Evolutionary conservation across 2,797 vertebrate genomes (phyloP).

Genomic region (Xiphorhynchus erythropygius): DNA sequence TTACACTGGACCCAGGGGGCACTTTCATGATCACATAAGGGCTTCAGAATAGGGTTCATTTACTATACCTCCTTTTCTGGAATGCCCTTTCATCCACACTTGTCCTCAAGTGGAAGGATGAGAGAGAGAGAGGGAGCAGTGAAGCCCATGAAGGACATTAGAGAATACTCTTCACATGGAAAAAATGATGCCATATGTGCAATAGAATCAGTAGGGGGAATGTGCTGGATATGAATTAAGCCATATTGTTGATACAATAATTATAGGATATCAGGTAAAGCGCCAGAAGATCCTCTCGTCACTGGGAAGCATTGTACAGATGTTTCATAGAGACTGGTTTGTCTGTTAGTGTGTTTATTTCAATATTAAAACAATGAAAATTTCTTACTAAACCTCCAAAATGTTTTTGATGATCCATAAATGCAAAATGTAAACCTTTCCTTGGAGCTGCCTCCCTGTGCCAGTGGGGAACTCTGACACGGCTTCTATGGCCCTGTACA

Average conservation of each 20-base stretch:
- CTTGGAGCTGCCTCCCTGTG: background rate
- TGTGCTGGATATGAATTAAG: background rate
- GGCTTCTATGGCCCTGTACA: background rate
- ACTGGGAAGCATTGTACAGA: background rate
- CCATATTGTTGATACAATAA: background rate
- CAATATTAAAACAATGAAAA: background rate
- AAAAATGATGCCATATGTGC: slow-evolving; percentile 43
- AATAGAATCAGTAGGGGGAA: slow-evolving; percentile 3
- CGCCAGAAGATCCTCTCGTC: background rate
- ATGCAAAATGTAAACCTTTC: background rate
- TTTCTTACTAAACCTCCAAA: background rate
- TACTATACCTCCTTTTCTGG: slow-evolving; percentile 25
- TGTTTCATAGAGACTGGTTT: background rate
- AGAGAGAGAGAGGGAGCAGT: background rate
- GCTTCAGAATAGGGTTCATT: slow-evolving; percentile 45
- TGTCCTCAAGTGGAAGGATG: slow-evolving; percentile 42
- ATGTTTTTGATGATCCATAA: background rate
- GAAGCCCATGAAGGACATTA: slow-evolving; percentile 45
- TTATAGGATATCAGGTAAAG: background rate
- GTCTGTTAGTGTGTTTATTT: background rate
- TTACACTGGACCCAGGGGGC: slow-evolving; percentile 50
- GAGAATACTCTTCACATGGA: slow-evolving; percentile 8
- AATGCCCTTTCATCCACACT: slow-evolving; percentile 50
- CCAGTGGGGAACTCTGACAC: background rate
- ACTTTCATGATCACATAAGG: slow-evolving; percentile 53